Conservation (phyloP, 2,888 invertebrate genomes). For the Andrena hattorfiana region DNA sequence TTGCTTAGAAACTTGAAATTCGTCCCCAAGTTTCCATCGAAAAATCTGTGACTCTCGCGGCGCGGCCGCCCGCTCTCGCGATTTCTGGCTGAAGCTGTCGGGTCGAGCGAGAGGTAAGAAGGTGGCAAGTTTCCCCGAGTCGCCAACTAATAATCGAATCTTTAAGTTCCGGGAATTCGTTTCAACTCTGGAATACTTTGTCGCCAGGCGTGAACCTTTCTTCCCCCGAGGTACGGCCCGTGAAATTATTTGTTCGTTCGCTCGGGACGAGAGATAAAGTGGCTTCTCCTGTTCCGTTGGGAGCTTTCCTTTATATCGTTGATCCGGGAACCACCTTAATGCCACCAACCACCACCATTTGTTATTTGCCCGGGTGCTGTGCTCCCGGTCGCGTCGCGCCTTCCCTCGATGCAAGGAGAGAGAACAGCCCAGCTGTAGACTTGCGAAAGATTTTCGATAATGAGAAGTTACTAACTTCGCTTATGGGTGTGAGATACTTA, state of each 20-base stretch:
- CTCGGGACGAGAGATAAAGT: slow-evolving; percentile 54
- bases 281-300: slow-evolving; percentile 36
- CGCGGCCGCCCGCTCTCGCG: not conserved
- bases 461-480: not conserved
- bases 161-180: not conserved
- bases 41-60: slow-evolving; percentile 17
- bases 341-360: slow-evolving; percentile 33
- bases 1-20: not conserved
- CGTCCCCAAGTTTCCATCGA: slow-evolving; percentile 14
- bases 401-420: no score
- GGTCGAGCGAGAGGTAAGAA: not conserved
- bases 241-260: slow-evolving; percentile 58
- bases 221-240: slow-evolving; percentile 12
- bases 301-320: slow-evolving; percentile 27
- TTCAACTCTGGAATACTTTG: slow-evolving; percentile 17
- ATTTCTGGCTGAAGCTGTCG: not conserved
- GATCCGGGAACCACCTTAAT: slow-evolving; percentile 37
- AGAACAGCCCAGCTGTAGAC: no score
- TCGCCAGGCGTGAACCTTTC: slow-evolving; percentile 16
- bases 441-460: not conserved
- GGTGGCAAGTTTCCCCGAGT: slow-evolving; percentile 15
- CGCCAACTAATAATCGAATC: slow-evolving; percentile 41
- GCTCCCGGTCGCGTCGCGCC: not conserved
- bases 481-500: not conserved
- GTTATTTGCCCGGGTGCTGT: slow-evolving; percentile 26